Evolutionary conservation across 2,113 vertebrate species (phyloP).

Genomic region (Struthidea cinerea): DNA sequence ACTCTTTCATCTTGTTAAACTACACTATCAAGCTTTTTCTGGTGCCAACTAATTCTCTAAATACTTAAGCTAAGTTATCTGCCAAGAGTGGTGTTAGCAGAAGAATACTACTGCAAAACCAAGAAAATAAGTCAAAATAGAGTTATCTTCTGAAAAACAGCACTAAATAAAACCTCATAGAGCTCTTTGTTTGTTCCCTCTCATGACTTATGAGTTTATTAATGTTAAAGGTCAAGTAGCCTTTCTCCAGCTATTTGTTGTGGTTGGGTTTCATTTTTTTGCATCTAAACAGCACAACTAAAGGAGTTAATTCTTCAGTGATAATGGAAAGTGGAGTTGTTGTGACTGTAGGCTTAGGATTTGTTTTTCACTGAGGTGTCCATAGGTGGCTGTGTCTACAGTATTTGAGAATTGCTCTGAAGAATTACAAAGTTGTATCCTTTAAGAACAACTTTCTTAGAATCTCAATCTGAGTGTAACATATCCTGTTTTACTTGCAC

Average conservation of each 20-base stretch:
- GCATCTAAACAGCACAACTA: not conserved
- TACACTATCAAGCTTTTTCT: not conserved
- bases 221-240: not conserved
- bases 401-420: not conserved
- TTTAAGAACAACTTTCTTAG: not conserved
- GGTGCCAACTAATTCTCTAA: not conserved
- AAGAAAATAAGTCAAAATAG: not conserved
- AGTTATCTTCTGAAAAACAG: not conserved
- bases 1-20: not conserved
- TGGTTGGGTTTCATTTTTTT: not conserved
- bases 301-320: not conserved
- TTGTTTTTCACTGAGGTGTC: not conserved
- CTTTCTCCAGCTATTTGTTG: not conserved
- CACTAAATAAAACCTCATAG: not conserved
- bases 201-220: not conserved
- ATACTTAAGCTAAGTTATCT: not conserved
- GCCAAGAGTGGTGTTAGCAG: not conserved
- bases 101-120: not conserved
- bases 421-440: not conserved
- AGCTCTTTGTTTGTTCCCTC: not conserved
- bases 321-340: not conserved
- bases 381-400: not conserved
- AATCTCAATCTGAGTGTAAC: not conserved
- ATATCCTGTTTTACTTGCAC: not conserved
- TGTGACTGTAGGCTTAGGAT: not conserved